phyloP scores from a whole-genome alignment of 2,888 invertebrate genomes.

The Polydrusus tereticollis region DNA sequence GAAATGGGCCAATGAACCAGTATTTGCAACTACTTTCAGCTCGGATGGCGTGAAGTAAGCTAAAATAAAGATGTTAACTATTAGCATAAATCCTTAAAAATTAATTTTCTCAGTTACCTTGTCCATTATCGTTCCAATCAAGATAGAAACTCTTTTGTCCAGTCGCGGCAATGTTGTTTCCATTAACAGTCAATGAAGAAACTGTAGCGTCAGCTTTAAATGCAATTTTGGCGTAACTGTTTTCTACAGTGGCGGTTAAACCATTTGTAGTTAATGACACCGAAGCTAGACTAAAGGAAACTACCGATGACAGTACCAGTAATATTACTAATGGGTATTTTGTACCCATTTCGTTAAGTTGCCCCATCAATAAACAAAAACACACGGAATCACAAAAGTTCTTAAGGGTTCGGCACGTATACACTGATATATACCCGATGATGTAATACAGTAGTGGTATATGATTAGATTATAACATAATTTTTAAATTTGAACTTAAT shows the following conservation, averaged over 20 bases:
- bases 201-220: slow-evolving; percentile 32
- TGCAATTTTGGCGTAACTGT: background rate
- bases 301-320: background rate
- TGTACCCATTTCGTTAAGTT: too few species aligned
- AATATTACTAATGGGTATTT: background rate
- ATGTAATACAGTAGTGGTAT: background rate
- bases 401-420: background rate
- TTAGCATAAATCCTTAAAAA: background rate
- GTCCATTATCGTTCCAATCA: slow-evolving; percentile 26
- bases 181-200: slow-evolving; percentile 21
- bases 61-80: background rate
- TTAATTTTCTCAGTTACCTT: slow-evolving; percentile 1
- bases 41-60: slow-evolving; percentile 20
- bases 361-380: too few species aligned
- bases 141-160: slow-evolving; percentile 22
- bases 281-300: slow-evolving; percentile 1
- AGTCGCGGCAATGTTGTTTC: slow-evolving; percentile 28
- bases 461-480: background rate
- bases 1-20: slow-evolving; percentile 28
- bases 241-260: slow-evolving; percentile 18
- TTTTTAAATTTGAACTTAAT: background rate
- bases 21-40: slow-evolving; percentile 25
- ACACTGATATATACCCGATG: background rate
- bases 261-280: slow-evolving; percentile 18
- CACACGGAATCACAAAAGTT: too few species aligned